phyloP scores from a whole-genome alignment of 1,140 invertebrate species.

The Drosophila pruinosa region DNA sequence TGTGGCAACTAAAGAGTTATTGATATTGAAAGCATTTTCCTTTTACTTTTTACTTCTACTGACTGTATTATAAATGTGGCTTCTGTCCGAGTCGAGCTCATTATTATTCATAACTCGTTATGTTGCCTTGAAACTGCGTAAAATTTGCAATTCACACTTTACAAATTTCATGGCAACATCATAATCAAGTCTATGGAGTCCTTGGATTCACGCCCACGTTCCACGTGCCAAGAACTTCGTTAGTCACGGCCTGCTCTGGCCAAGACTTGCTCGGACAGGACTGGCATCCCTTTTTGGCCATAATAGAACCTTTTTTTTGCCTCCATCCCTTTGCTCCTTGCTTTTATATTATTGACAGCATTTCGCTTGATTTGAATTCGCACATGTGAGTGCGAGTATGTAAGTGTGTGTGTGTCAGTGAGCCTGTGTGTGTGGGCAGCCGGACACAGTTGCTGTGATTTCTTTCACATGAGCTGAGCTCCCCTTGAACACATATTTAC shows the following conservation, averaged over 20 bases:
- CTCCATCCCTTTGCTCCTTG: constrained; percentile 22
- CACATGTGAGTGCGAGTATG: constrained; percentile 40
- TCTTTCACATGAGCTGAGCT: constrained; percentile 57
- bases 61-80: background rate
- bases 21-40: background rate
- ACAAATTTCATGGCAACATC: constrained; percentile 61
- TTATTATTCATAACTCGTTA: constrained; percentile 79
- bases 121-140: constrained; percentile 34
- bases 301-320: constrained; percentile 24
- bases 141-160: constrained; percentile 81
- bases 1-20: background rate
- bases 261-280: no score
- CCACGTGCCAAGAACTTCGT: constrained; percentile 53
- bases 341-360: constrained; percentile 77
- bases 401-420: constrained; percentile 8
- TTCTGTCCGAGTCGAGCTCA: constrained; percentile 13
- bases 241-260: constrained; percentile 64
- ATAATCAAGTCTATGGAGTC: constrained; percentile 27
- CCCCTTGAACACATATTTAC: constrained; percentile 74
- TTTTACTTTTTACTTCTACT: background rate
- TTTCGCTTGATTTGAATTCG: constrained; percentile 80
- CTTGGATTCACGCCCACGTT: constrained; percentile 45
- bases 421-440: constrained; percentile 15
- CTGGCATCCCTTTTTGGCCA: constrained; percentile 23
- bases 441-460: constrained; percentile 78